Conservation (phyloP, 2,888 invertebrate species). For the Mesorhabditis sp. region DNA sequence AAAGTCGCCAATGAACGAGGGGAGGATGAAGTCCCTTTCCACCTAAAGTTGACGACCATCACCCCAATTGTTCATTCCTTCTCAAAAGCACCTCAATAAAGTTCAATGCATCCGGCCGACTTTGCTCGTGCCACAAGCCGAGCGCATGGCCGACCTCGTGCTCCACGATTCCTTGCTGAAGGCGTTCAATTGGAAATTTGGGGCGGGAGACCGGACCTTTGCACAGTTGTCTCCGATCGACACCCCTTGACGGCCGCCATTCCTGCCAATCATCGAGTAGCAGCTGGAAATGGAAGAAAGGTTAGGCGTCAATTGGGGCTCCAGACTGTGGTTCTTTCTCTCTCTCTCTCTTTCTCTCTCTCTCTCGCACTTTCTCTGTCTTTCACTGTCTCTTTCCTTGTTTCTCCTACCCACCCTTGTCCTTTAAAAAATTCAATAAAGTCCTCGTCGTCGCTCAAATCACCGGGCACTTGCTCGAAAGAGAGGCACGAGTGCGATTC, state of each 20-base stretch:
- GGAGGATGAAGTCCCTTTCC: slow-evolving; percentile 43
- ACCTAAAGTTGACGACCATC: slow-evolving; percentile 19
- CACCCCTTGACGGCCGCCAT: slow-evolving; percentile 56
- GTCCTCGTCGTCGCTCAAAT: slow-evolving; percentile 35
- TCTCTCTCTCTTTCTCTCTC: too few relatives aligned
- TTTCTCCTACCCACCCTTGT: slow-evolving; percentile 33
- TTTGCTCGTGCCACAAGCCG: slow-evolving; percentile 57
- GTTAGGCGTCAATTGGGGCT: too few relatives aligned
- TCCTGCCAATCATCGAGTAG: slow-evolving; percentile 57
- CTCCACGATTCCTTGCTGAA: slow-evolving; percentile 52
- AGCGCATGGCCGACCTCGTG: slow-evolving; percentile 56
- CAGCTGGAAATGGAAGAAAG: slow-evolving; percentile 31
- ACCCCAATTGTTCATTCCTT: neutral
- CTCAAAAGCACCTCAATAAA: slow-evolving; percentile 25
- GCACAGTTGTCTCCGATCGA: slow-evolving; percentile 56
- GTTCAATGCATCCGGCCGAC: slow-evolving; percentile 49
- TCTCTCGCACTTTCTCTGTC: too few relatives aligned
- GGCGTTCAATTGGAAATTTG: too few relatives aligned
- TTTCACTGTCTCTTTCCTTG: too few relatives aligned
- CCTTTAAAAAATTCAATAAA: slow-evolving; percentile 56
- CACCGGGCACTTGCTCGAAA: slow-evolving; percentile 41
- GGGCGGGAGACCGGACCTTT: slow-evolving; percentile 25
- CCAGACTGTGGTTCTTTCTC: too few relatives aligned
- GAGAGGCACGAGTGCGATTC: slow-evolving; percentile 50
- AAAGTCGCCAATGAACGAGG: slow-evolving; percentile 53